These are phyloP conservation scores for Phataginus tetradactyla DNA, from an alignment of 2,797 vertebrate species.

Conservation along the genomic window DNA sequence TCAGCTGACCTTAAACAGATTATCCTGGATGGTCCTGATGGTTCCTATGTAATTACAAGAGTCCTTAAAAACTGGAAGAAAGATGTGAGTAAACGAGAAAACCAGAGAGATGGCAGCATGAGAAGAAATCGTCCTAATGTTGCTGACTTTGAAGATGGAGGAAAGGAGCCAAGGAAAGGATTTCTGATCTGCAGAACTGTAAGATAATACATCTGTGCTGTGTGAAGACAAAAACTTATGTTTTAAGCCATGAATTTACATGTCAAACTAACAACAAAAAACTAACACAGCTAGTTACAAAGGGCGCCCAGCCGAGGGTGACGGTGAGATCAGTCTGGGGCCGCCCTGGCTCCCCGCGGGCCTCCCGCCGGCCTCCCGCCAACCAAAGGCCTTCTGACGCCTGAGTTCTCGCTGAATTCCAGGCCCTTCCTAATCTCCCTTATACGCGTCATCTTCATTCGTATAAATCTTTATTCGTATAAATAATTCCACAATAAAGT, in stretches of 20 bases:
- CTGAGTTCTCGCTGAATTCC: neutral
- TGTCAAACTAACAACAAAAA: neutral
- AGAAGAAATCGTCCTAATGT: neutral
- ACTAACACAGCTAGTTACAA: neutral
- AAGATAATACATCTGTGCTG: neutral
- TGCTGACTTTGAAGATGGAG: neutral
- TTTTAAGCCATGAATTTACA: neutral
- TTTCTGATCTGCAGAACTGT: neutral
- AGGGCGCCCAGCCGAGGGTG: neutral
- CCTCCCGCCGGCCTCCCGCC: no score
- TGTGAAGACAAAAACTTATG: no score
- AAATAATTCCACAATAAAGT: neutral
- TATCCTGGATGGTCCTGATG: neutral
- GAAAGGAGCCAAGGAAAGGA: neutral
- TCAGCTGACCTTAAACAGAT: neutral
- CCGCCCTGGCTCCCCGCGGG: no score
- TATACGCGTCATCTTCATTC: neutral
- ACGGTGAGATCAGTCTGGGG: neutral
- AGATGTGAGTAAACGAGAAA: neutral
- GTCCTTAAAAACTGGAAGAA: neutral
- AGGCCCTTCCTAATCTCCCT: neutral
- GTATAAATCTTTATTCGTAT: neutral
- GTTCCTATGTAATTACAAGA: neutral
- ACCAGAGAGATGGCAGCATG: neutral
- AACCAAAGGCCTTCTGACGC: no score